phyloP scores from a whole-genome alignment of 1,140 invertebrate genomes.

The Formica exsecta region DNA sequence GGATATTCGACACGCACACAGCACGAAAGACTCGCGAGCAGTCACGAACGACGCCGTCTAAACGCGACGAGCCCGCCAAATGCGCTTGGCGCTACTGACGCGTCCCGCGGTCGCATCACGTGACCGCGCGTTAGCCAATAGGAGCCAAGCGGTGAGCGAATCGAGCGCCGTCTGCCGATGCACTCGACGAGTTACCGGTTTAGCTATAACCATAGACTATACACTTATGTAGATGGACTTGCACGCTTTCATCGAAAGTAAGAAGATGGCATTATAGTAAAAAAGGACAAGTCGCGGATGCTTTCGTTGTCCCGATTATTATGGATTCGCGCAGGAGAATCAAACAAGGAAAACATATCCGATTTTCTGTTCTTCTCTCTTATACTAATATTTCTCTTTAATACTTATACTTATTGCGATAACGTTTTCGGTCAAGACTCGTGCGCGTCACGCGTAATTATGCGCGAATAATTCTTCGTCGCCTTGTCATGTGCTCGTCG shows the following conservation, averaged over 20 bases:
- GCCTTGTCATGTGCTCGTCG: neutral
- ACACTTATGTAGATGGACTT: too few species aligned
- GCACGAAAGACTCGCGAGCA: constrained; percentile 77
- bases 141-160: neutral
- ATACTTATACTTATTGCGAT: neutral
- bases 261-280: too few species aligned
- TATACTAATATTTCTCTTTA: too few species aligned
- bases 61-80: constrained; percentile 84
- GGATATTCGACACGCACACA: constrained; percentile 78
- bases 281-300: too few species aligned
- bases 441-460: neutral
- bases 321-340: too few species aligned
- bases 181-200: neutral
- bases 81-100: constrained; percentile 81
- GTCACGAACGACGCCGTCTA: constrained; percentile 81
- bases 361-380: too few species aligned
- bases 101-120: constrained; percentile 77
- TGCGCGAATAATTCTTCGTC: neutral
- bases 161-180: neutral
- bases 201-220: neutral
- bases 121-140: constrained; percentile 78
- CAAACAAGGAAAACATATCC: too few species aligned
- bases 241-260: too few species aligned
- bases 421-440: neutral
- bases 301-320: too few species aligned